Conservation (phyloP, 2,113 vertebrate genomes). For the Mixornis gularis region DNA sequence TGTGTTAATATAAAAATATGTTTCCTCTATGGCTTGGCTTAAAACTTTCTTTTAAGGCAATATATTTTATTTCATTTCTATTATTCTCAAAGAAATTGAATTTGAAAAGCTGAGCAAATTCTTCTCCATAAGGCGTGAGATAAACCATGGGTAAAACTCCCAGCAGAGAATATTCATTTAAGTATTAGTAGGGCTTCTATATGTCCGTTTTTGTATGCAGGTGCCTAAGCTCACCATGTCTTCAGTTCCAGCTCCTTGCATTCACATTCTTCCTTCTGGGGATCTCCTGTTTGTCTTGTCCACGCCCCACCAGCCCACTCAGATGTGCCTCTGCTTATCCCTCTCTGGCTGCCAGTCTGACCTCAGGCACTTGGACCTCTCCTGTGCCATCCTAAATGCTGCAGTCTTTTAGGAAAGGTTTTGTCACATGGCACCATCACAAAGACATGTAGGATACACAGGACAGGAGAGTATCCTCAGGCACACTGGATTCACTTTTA, state of each 20-base stretch:
- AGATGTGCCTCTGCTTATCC: not conserved
- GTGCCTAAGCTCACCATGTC: not conserved
- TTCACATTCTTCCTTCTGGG: not conserved
- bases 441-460: fast-evolving
- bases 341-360: not conserved
- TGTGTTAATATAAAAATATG: not conserved
- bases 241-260: not conserved
- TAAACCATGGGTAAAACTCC: not conserved
- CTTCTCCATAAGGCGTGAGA: not conserved
- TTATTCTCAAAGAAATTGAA: not conserved
- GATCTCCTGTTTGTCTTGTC: not conserved
- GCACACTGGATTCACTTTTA: not conserved
- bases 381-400: not conserved
- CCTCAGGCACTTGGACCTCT: not conserved
- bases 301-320: not conserved
- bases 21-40: not conserved
- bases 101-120: not conserved
- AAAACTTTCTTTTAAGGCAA: not conserved
- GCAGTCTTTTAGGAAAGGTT: not conserved
- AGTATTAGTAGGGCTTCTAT: not conserved
- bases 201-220: not conserved
- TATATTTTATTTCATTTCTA: not conserved
- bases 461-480: not conserved
- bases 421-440: fast-evolving
- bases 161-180: not conserved